Evolutionary conservation across 2,888 invertebrate species (phyloP), one percentile per base, ranked within the genome.

Genomic region (Cheilosia vernalis): DNA sequence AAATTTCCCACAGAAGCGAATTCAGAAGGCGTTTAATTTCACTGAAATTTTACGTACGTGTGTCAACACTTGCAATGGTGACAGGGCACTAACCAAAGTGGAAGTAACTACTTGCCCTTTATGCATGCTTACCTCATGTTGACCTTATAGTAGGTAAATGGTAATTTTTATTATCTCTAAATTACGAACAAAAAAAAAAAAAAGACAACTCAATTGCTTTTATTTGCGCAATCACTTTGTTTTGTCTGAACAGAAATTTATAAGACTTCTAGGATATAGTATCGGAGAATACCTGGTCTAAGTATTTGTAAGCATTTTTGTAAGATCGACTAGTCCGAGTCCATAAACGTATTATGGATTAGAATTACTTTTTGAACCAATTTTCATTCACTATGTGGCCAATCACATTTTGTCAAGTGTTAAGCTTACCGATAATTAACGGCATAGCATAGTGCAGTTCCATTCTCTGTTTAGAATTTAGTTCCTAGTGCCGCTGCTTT

Each of bases 1-100:
- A 91, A 81, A 91, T 91, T 85, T 91, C 90, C 88, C 89, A 90
- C 33, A 91, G 88, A 60, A 91, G 78, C 66, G 89, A 88, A 70
- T 89, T 89, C 33, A 91, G 86, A 37, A 91, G 86, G 10, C 79
- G 78, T 85, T 91, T 91, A 6, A 88, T 88, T 37, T 89, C 84
- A 83, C 90, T 91, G 69, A 66, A 83, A 88, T 24, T 1, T 2
- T 44, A 6, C 5, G 55, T 5, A 7, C 17, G 7, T 19, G n/a
- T 55, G 63, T 70, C 2, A 55, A 51, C 51, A 6, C 44, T 42
- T 17, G 44, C 2, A 37, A 33, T 4, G 30, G 13, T 53, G 7
- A 0, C 19, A 47, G 33, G 15, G 6, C 60, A 72, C 77, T 78
- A 44, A 49, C 30, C 27, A 2, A 40, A 4, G 9, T 51, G 33